A percentile compares a stretch with the other conserved stretches of the same genome.
phyloP scores from a whole-genome alignment of 1,140 invertebrate species.

The Helicoverpa zea region DNA sequence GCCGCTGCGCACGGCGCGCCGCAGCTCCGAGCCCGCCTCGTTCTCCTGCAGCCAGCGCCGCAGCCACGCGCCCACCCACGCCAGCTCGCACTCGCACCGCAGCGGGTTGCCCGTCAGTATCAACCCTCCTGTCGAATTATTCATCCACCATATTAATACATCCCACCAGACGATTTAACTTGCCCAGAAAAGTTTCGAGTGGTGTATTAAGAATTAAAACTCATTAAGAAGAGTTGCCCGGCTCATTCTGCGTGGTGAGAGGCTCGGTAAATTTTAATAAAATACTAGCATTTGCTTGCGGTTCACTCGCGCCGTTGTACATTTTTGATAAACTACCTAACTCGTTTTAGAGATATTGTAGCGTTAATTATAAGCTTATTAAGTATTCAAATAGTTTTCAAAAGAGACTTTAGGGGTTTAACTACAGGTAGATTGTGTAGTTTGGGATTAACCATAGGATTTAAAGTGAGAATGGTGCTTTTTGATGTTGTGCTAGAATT shows the following conservation, averaged over 20 bases:
- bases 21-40: conserved; percentile 81
- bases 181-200: conserved; percentile 55
- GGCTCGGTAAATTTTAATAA: conserved; percentile 59
- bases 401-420: conserved; percentile 29
- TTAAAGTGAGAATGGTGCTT: background rate
- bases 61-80: conserved; percentile 96
- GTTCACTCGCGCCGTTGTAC: conserved; percentile 46
- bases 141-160: conserved; percentile 36
- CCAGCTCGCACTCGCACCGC: conserved; percentile 94
- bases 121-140: conserved; percentile 90
- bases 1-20: conserved; percentile 85
- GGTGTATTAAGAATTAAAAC: conserved; percentile 78
- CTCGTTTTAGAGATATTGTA: conserved; percentile 49
- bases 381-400: conserved; percentile 44
- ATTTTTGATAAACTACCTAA: conserved; percentile 55
- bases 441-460: background rate
- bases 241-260: conserved; percentile 52
- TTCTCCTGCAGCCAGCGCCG: conserved; percentile 91
- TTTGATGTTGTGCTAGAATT: background rate
- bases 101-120: conserved; percentile 94
- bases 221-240: conserved; percentile 67
- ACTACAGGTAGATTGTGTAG: conserved; percentile 29
- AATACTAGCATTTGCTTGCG: conserved; percentile 51
- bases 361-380: conserved; percentile 49
- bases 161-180: conserved; percentile 40